These are phyloP conservation scores for Ateles fusciceps DNA, from an alignment of 2,797 vertebrate species.

Conservation along the genomic window DNA sequence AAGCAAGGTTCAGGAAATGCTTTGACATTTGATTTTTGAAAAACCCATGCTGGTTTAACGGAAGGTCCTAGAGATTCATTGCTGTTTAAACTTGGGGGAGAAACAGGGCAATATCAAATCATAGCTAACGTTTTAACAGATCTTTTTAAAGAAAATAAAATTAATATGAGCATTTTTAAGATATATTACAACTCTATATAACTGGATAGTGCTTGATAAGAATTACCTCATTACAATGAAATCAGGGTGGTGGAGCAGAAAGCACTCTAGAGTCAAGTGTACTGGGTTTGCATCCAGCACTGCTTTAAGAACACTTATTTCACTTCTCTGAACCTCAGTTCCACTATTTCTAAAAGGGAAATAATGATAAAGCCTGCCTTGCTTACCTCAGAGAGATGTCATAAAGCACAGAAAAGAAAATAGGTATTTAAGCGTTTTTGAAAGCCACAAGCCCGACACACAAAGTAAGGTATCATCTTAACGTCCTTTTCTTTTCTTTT, in stretches of 20 bases:
- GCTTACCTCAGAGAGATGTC: not conserved
- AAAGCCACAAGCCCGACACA: conserved; percentile 1
- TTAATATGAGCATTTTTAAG: not conserved
- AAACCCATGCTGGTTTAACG: conserved; percentile 42
- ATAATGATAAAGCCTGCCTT: not conserved
- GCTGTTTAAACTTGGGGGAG: conserved; percentile 1
- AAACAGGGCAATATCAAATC: conserved; percentile 9
- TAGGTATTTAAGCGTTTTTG: conserved; percentile 11
- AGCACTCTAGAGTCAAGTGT: not conserved
- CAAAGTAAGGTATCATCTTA: conserved; percentile 32
- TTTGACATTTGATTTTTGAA: conserved; percentile 62
- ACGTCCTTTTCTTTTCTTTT: not conserved
- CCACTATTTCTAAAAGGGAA: not conserved
- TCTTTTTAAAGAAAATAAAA: not conserved
- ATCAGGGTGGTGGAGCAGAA: not conserved
- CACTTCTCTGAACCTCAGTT: not conserved
- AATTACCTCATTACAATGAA: not conserved
- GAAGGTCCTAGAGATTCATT: conserved; percentile 50
- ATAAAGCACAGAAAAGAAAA: not conserved
- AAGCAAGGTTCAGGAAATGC: conserved; percentile 68
- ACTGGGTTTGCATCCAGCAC: not conserved
- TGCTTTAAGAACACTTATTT: not conserved
- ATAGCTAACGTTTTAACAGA: conserved; percentile 25
- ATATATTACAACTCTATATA: not conserved
- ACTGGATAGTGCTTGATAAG: not conserved